Conservation (phyloP, 2,113 vertebrate genomes). For the Miniopterus natalensis region DNA sequence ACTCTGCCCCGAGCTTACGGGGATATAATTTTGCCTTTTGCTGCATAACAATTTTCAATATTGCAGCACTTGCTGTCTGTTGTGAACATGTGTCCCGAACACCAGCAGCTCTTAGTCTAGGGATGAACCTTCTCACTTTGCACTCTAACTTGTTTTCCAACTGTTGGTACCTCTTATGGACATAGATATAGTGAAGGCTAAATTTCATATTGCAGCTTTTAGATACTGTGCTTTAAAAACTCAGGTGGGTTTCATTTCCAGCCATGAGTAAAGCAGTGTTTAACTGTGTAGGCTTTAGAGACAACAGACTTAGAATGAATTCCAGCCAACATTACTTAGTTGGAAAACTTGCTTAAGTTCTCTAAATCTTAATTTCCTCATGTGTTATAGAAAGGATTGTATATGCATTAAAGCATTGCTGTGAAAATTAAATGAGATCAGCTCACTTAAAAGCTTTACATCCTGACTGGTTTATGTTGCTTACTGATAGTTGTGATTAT, state of each 20-base stretch:
- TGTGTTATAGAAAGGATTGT: neutral
- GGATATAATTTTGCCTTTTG: neutral
- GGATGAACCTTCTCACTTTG: neutral
- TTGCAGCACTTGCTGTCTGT: neutral
- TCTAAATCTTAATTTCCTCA: neutral
- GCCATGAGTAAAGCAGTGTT: neutral
- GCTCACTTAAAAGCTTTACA: neutral
- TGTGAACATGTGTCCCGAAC: neutral
- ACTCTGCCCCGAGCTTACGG: neutral
- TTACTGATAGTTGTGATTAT: neutral
- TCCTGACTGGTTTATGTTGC: neutral
- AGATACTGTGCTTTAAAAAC: neutral
- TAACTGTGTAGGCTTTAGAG: neutral
- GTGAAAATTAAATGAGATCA: neutral
- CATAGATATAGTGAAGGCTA: neutral
- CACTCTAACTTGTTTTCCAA: neutral
- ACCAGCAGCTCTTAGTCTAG: neutral
- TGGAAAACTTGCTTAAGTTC: neutral
- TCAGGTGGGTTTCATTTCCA: neutral
- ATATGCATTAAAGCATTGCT: neutral
- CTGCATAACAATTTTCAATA: neutral
- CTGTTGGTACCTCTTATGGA: neutral
- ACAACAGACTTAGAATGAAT: neutral
- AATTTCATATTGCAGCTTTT: neutral
- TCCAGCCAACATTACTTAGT: neutral